Evolutionary conservation across 2,113 vertebrate species (phyloP), one percentile per base, ranked within the genome.

Genomic region (Lathamus discolor): DNA sequence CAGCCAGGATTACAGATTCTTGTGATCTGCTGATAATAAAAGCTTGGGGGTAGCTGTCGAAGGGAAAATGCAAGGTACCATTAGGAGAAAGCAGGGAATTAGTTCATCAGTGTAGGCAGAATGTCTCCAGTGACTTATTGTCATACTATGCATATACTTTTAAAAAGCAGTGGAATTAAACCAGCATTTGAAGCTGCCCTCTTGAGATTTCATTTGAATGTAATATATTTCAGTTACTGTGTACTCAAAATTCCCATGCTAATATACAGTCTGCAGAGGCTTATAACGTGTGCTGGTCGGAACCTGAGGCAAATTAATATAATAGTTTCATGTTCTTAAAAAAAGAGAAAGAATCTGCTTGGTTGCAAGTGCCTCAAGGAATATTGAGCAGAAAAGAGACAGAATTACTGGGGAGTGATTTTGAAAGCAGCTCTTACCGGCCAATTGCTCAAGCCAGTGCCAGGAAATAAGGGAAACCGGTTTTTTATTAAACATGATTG

Each of bases 401-500:
- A 85, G 94, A 95, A 95, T 93, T 97, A 96, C 91, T 5, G 9
- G 93, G 92, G 93, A 97, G 86, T 96, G 96, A 96, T 96, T 97
- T 74, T 96, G 96, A 95, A 97, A 93, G 92, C 89, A 94, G 84
- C 51, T 91, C 89, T 95, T 94, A 63, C 52, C 7, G 51, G 96
- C 88, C 92, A 96, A 90, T 96, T 95, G 96, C 96, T 95, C 89
- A 90, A 97, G 96, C 93, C 54, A 90, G 61, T 75, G 80, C 93
- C 94, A 95, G 94, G 95, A 97, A 96, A 95, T 86, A 96, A 95
- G 86, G 74, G 90, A 96, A 97, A 94, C 86, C 87, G 92, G 97
- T 93, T 91, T 97, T 96, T 96, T 96, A 97, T 95, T 95, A 96
- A 95, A 96, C 88, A 95, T 59, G 95, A 88, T 87, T 95, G 93